phyloP scores from a whole-genome alignment of 2,797 vertebrate genomes.

The Australoheros facetus region DNA sequence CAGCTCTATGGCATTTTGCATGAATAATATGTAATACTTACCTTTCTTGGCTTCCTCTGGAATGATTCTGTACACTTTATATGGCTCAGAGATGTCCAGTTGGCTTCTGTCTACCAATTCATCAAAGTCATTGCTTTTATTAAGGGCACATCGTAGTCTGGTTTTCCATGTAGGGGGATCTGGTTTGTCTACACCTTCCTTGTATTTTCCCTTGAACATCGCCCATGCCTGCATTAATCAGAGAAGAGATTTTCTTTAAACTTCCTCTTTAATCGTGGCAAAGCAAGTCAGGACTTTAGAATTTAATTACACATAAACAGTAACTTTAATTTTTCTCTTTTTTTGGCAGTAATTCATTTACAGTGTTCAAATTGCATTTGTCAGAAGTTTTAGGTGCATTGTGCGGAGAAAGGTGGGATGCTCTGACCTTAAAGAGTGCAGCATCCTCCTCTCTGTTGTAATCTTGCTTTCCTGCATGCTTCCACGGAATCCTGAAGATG shows the following conservation, averaged over 20 bases:
- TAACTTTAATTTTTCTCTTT: not conserved
- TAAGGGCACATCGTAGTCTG: constrained; percentile 94
- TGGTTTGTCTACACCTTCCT: constrained; percentile 96
- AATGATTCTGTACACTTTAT: constrained; percentile 98
- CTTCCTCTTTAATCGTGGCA: not conserved
- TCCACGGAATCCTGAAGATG: constrained; percentile 98
- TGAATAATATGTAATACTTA: constrained; percentile 52
- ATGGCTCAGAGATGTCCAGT: constrained; percentile 97
- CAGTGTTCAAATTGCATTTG: not conserved
- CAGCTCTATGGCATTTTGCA: not conserved
- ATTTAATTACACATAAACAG: not conserved
- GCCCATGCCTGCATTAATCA: constrained; percentile 90
- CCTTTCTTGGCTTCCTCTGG: constrained; percentile 95
- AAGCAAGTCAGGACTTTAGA: not conserved
- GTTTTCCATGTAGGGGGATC: constrained; percentile 99
- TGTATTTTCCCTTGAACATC: constrained; percentile 96
- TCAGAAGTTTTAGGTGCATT: not conserved
- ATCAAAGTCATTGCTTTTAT: constrained; percentile 99
- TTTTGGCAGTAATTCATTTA: not conserved
- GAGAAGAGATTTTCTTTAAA: constrained; percentile 15
- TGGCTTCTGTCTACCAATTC: constrained; percentile 95
- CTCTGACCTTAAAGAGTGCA: constrained; percentile 93
- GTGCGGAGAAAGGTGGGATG: not conserved
- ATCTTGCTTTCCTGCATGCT: constrained; percentile 98
- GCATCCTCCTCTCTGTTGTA: constrained; percentile 98